Percentiles rank a stretch among this genome's conserved stretches.
Conservation (phyloP, 1,140 invertebrate species). For the Drosophila gunungcola region DNA sequence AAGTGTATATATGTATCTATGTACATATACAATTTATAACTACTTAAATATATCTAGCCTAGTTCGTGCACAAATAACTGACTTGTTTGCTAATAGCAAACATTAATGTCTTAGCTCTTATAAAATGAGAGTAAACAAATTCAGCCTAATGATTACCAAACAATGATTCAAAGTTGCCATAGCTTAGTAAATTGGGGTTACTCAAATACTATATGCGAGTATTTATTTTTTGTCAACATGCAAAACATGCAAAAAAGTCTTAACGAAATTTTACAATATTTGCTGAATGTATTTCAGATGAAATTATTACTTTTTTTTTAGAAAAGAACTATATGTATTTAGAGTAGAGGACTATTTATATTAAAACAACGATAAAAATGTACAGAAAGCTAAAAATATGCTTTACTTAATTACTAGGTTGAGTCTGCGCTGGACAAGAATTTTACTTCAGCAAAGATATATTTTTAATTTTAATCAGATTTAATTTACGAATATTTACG, state of each 20-base stretch:
- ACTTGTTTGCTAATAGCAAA: conserved; percentile 27
- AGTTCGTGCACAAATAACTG: conserved; percentile 20
- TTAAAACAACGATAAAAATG: no score
- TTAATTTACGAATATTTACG: no score
- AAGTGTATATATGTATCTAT: not conserved
- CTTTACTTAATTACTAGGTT: no score
- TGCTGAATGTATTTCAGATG: no score
- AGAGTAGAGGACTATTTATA: no score
- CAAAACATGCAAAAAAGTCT: not conserved
- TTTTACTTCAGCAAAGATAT: no score
- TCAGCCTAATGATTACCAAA: conserved; percentile 29
- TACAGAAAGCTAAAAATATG: no score
- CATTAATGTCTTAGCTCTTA: conserved; percentile 25
- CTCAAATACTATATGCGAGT: not conserved
- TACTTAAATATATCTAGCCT: conserved; percentile 18
- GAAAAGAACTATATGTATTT: no score
- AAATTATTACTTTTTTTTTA: no score
- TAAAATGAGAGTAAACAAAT: conserved; percentile 35
- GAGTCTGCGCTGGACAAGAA: no score
- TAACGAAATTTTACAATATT: not conserved
- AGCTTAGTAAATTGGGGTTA: conserved; percentile 6
- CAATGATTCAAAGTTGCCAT: conserved; percentile 28
- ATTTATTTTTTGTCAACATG: not conserved
- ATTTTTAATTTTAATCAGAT: no score
- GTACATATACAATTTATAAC: not conserved